Evolutionary conservation across 1,140 invertebrate species (phyloP).

Genomic region (Chionoecetes opilio): DNA sequence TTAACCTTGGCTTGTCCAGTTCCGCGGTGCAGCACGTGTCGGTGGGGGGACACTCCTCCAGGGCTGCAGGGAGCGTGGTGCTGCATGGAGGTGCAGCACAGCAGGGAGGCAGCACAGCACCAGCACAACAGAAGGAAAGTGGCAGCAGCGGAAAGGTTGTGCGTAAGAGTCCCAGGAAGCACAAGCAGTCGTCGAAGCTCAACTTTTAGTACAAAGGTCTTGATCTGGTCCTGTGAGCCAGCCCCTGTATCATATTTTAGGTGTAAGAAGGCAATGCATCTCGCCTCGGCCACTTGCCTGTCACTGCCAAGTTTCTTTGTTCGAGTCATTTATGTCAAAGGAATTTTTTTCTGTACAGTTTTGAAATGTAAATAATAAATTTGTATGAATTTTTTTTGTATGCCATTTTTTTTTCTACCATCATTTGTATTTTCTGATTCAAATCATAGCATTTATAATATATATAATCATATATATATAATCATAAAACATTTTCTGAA

Average conservation of each 20-base stretch:
- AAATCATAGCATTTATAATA: too few relatives aligned
- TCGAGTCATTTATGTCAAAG: background rate
- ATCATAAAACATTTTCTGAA: too few relatives aligned
- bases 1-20: conserved; percentile 46
- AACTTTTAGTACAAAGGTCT: background rate
- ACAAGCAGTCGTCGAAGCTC: background rate
- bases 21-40: background rate
- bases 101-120: background rate
- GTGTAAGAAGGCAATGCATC: background rate
- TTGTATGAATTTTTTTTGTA: background rate
- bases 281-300: background rate
- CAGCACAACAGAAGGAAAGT: background rate
- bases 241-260: background rate
- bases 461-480: too few relatives aligned
- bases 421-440: too few relatives aligned
- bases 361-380: conserved; percentile 38
- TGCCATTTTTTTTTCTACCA: too few relatives aligned
- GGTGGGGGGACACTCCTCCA: background rate
- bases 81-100: background rate
- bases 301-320: background rate
- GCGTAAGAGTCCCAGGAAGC: conserved; percentile 66
- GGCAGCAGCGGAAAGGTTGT: background rate
- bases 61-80: too few relatives aligned
- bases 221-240: background rate
- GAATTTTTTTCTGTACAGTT: background rate